Evolutionary conservation across 2,888 invertebrate species (phyloP).

Genomic region (Eristalis pertinax): DNA sequence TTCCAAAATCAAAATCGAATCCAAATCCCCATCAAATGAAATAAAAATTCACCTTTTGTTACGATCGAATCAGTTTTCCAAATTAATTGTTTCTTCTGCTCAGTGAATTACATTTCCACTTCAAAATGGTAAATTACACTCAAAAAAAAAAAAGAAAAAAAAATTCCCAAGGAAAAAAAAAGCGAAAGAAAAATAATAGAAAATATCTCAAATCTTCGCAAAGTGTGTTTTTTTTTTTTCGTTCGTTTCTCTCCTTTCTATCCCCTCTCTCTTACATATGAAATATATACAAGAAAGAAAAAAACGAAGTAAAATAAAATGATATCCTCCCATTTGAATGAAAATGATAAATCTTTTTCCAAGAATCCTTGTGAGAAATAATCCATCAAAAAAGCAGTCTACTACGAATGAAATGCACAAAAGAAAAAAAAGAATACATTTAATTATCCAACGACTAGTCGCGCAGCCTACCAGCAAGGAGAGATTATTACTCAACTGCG

Average conservation of each 20-base stretch:
- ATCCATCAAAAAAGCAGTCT: constrained; percentile 10
- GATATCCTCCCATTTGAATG: not conserved
- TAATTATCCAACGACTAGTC: constrained; percentile 36
- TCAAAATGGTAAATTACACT: constrained; percentile 61
- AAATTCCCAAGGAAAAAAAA: constrained; percentile 3
- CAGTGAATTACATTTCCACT: constrained; percentile 53
- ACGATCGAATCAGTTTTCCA: constrained; percentile 33
- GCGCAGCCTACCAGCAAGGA: constrained; percentile 1
- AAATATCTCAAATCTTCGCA: constrained; percentile 25
- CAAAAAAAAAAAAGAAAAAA: not conserved
- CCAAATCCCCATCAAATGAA: constrained; percentile 57
- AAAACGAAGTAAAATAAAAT: not conserved
- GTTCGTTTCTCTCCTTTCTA: constrained; percentile 37
- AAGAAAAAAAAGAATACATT: constrained; percentile 25
- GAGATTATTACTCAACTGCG: constrained; percentile 42
- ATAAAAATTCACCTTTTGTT: constrained; percentile 48
- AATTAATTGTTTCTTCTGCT: constrained; percentile 45
- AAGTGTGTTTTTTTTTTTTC: constrained; percentile 46
- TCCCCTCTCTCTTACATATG: constrained; percentile 4
- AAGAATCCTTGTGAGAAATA: constrained; percentile 45
- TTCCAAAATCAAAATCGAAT: constrained; percentile 49
- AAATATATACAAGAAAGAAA: constrained; percentile 36
- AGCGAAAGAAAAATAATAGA: not conserved
- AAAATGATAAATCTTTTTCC: constrained; percentile 5
- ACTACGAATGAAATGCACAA: constrained; percentile 28